Evolutionary conservation across 30 jellyfish, hydroid and myxozoan species (phyloP), one percentile per base, ranked within the genome.

Genomic region (Aurelia sp.): DNA sequence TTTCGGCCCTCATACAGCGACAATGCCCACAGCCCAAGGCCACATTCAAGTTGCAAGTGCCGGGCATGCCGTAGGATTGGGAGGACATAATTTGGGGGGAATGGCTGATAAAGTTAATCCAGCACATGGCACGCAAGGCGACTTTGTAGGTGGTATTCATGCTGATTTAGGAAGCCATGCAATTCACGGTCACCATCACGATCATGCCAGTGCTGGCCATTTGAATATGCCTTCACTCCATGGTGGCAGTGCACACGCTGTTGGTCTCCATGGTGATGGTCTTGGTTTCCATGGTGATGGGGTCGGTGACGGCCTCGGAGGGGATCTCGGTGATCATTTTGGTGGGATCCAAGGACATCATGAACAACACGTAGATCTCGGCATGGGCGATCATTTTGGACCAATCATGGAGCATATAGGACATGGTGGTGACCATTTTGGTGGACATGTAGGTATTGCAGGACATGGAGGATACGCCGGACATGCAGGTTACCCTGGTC

Each of bases 81-180:
- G 92, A 24, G 92, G 92, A 4, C 92, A 83, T 74, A 83, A 83
- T 18, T 63, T 83, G 50, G 92, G 92, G 19, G 92, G 92, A 20
- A 44, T 83, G 20, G 92, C 92, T 7, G 92, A 83, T 55, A 83
- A 70, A 61, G 19, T 30, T 27, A 38, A 83, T 52, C 71, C 72
- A 44, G 84, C 13, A 19, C 86, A 69, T 33, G 86, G 92, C 72
- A 5, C 44, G 4, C 72, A 61, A 48, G 89, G 89, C 1, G 92
- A 86, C 75, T 89, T 89, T 31, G 97, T 87, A 13, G 86, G 92
- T 24, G 92, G 92, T 24, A 83, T 83, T 76, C 90, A 67, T n/a
- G 89, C 97, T n/a, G 97, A 86, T 44, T 67, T 87, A 52, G 91
- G 97, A 47, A 67, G 75, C 81, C 94, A 74, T 55, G 80, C 44